phyloP scores from a whole-genome alignment of 2,797 vertebrate species.

The Gallinago stenura region DNA sequence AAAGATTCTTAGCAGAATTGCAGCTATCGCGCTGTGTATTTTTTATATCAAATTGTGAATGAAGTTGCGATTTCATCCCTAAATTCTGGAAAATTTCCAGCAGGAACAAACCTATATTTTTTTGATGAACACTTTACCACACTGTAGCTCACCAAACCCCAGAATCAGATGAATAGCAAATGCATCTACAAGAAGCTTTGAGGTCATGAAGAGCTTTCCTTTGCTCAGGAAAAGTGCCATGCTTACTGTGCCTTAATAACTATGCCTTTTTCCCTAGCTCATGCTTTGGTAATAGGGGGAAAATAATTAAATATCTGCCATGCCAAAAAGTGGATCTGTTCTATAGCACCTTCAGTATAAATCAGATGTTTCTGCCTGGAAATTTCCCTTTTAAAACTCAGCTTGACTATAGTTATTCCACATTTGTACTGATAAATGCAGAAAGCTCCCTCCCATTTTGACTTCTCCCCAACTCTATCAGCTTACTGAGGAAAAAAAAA shows the following conservation, averaged over 20 bases:
- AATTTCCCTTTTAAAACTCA: neutral
- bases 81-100: neutral
- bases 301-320: slow-evolving; percentile 8
- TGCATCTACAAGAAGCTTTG: neutral
- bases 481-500: neutral
- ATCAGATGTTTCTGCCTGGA: neutral
- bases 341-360: neutral
- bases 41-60: neutral
- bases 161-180: neutral
- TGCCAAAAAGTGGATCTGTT: neutral
- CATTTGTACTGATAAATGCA: neutral
- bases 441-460: neutral
- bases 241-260: neutral
- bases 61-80: neutral
- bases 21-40: neutral
- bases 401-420: neutral
- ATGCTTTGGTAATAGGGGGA: neutral
- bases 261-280: neutral
- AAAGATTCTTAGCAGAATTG: neutral
- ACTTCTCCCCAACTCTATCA: neutral
- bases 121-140: neutral
- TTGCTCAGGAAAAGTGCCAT: neutral
- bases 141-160: neutral
- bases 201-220: neutral
- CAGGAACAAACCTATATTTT: neutral